Percentiles rank a stretch among this genome's conserved stretches.
Evolutionary conservation across 2,888 invertebrate genomes (phyloP).

Genomic region (Saturnia pavonia): DNA sequence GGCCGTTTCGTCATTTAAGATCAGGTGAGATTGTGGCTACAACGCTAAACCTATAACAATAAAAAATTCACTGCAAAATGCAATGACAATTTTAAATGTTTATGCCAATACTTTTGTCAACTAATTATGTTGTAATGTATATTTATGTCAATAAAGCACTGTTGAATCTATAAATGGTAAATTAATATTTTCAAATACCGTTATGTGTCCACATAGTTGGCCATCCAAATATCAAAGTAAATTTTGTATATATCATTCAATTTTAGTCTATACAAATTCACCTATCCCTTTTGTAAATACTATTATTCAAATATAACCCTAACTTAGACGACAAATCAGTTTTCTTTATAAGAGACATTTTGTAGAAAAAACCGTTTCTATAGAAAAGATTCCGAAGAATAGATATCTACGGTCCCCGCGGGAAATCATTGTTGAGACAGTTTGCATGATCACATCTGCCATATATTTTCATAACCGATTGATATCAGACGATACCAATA

Average conservation of each 20-base stretch:
- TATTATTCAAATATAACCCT: slow-evolving; percentile 4
- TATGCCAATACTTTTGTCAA: too few species aligned
- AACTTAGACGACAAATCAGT: slow-evolving; percentile 14
- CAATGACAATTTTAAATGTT: too few species aligned
- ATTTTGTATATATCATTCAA: background rate
- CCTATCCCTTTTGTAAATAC: background rate
- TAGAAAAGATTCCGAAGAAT: slow-evolving; percentile 19
- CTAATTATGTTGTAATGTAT: too few species aligned
- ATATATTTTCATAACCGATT: slow-evolving; percentile 56
- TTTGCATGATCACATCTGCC: slow-evolving; percentile 51
- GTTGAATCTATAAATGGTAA: background rate
- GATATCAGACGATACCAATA: slow-evolving; percentile 25
- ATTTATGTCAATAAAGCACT: too few species aligned
- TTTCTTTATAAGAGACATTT: slow-evolving; percentile 4
- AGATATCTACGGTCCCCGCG: slow-evolving; percentile 34
- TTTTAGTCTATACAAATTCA: slow-evolving; percentile 5
- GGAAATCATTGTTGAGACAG: slow-evolving; percentile 58
- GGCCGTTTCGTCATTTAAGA: too few species aligned
- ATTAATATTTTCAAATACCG: background rate
- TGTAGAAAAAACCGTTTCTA: slow-evolving; percentile 16
- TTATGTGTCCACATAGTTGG: background rate
- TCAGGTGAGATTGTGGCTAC: too few species aligned
- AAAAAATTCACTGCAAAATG: too few species aligned
- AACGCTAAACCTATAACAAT: too few species aligned
- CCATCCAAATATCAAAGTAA: background rate